Percentiles rank a stretch among this genome's conserved stretches.
phyloP scores from a whole-genome alignment of 2,888 invertebrate species.

The Ectropis crepuscularia region DNA sequence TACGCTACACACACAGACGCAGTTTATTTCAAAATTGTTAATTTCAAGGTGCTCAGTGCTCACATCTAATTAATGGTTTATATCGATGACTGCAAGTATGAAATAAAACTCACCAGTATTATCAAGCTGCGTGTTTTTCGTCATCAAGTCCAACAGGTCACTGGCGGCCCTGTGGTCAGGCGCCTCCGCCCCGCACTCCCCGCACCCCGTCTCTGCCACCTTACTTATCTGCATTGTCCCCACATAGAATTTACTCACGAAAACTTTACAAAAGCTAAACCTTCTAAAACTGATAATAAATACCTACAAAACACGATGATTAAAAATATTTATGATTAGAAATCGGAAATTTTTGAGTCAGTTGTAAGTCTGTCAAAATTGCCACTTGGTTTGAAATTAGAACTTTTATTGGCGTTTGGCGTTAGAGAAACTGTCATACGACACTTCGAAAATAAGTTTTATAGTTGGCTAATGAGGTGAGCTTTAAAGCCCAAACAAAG shows the following conservation, averaged over 20 bases:
- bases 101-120: slow-evolving; percentile 49
- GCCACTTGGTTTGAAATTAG: slow-evolving; percentile 58
- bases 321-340: slow-evolving; percentile 60
- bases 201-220: slow-evolving; percentile 52
- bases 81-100: neutral
- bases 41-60: too few relatives aligned
- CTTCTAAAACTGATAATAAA: slow-evolving; percentile 44
- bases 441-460: too few relatives aligned
- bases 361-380: slow-evolving; percentile 51
- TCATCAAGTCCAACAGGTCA: slow-evolving; percentile 68
- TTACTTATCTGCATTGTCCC: slow-evolving; percentile 67
- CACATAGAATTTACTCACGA: slow-evolving; percentile 56
- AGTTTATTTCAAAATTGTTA: too few relatives aligned
- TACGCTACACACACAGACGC: too few relatives aligned
- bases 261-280: slow-evolving; percentile 45
- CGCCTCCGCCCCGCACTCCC: slow-evolving; percentile 36
- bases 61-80: too few relatives aligned
- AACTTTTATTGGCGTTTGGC: slow-evolving; percentile 35
- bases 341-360: slow-evolving; percentile 67
- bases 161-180: slow-evolving; percentile 63
- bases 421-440: neutral
- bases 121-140: slow-evolving; percentile 55
- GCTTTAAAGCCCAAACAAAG: too few relatives aligned
- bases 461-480: neutral
- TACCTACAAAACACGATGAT: slow-evolving; percentile 61